phyloP scores from a whole-genome alignment of 2,888 invertebrate genomes.

The Mimachlamys varia region DNA sequence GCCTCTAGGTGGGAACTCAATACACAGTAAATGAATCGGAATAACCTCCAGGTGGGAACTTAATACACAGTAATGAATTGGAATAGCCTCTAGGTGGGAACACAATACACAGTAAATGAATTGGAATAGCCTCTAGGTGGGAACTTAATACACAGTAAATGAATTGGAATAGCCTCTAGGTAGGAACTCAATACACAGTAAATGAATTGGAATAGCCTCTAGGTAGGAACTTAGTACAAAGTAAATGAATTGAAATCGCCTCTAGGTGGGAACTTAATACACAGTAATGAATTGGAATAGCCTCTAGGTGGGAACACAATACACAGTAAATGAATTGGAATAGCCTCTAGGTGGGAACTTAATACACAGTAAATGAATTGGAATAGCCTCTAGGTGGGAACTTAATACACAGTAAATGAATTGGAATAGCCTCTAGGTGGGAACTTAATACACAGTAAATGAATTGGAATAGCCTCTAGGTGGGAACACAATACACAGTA shows the following conservation, averaged over 20 bases:
- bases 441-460: neutral
- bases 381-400: neutral
- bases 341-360: neutral
- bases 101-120: neutral
- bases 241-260: neutral
- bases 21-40: neutral
- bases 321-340: neutral
- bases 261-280: neutral
- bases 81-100: neutral
- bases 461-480: neutral
- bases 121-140: neutral
- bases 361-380: neutral
- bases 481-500: neutral
- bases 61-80: neutral
- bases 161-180: neutral
- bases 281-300: neutral
- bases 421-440: neutral
- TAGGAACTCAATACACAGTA: neutral
- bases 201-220: neutral
- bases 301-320: neutral
- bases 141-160: neutral
- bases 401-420: neutral
- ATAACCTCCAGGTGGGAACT: neutral
- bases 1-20: neutral
- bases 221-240: neutral